Conservation (phyloP, 1,140 invertebrate genomes). For the Glossosoma conforme region DNA sequence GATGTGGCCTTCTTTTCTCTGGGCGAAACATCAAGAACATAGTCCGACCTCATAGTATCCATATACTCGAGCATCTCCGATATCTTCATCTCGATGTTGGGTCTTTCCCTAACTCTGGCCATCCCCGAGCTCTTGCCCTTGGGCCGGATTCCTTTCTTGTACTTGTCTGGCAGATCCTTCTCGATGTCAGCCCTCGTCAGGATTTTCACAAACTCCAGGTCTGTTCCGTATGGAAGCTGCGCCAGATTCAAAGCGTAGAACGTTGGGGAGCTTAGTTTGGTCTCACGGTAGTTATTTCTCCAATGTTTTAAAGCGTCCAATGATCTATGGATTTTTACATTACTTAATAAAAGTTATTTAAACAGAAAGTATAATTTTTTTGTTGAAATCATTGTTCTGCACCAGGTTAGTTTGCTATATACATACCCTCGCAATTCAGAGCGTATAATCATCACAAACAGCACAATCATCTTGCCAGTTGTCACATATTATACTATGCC, state of each 20-base stretch:
- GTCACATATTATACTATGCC: too few species aligned
- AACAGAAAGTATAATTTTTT: too few species aligned
- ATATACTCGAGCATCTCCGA: conserved; percentile 44
- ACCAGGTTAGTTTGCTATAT: not conserved
- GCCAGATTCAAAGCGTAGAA: conserved; percentile 34
- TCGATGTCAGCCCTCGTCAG: conserved; percentile 44
- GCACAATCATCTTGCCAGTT: too few species aligned
- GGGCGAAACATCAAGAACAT: conserved; percentile 38
- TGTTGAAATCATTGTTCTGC: too few species aligned
- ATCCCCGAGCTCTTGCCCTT: conserved; percentile 36
- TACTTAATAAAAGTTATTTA: too few species aligned
- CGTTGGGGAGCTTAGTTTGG: conserved; percentile 32
- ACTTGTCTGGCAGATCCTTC: conserved; percentile 48
- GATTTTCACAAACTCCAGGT: conserved; percentile 41
- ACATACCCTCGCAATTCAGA: not conserved
- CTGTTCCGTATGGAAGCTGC: conserved; percentile 39
- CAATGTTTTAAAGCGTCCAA: conserved; percentile 40
- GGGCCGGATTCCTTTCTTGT: conserved; percentile 38
- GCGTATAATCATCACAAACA: not conserved
- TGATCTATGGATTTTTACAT: conserved; percentile 38
- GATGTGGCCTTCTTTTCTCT: conserved; percentile 41
- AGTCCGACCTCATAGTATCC: conserved; percentile 38
- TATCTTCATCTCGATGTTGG: conserved; percentile 43
- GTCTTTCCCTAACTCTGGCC: conserved; percentile 38
- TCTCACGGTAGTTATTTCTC: conserved; percentile 39